phyloP scores from a whole-genome alignment of 2,113 vertebrate species.

The Cynoglossus semilaevis region DNA sequence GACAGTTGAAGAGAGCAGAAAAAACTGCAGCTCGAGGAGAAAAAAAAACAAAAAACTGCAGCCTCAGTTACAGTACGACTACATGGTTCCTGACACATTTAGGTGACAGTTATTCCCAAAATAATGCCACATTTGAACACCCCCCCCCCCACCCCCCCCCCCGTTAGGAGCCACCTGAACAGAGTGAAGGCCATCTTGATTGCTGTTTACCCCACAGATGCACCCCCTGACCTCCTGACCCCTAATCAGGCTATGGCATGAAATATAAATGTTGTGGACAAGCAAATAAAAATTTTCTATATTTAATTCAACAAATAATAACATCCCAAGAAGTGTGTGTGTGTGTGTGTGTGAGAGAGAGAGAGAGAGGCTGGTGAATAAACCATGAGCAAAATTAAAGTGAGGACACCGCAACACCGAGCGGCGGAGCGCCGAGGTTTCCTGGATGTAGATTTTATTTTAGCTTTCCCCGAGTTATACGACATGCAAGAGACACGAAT shows the following conservation, averaged over 20 bases:
- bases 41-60: too few relatives aligned
- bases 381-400: constrained; percentile 54
- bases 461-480: too few relatives aligned
- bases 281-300: constrained; percentile 53
- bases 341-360: too few relatives aligned
- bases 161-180: constrained; percentile 10
- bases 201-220: constrained; percentile 35
- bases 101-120: neutral
- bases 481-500: too few relatives aligned
- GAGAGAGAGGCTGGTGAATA: constrained; percentile 54
- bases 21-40: too few relatives aligned
- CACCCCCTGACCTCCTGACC: constrained; percentile 38
- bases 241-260: constrained; percentile 42
- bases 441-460: too few relatives aligned
- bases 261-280: constrained; percentile 60
- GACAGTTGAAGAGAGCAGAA: too few relatives aligned
- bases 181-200: constrained; percentile 17
- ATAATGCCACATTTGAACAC: constrained; percentile 19
- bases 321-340: constrained; percentile 48
- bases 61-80: neutral
- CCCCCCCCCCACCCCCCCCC: too few relatives aligned
- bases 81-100: neutral
- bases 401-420: constrained; percentile 34
- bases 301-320: constrained; percentile 70
- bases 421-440: constrained; percentile 13